Conservation (phyloP, 2,113 vertebrate species). For the Dolichallabes microphthalmus region DNA sequence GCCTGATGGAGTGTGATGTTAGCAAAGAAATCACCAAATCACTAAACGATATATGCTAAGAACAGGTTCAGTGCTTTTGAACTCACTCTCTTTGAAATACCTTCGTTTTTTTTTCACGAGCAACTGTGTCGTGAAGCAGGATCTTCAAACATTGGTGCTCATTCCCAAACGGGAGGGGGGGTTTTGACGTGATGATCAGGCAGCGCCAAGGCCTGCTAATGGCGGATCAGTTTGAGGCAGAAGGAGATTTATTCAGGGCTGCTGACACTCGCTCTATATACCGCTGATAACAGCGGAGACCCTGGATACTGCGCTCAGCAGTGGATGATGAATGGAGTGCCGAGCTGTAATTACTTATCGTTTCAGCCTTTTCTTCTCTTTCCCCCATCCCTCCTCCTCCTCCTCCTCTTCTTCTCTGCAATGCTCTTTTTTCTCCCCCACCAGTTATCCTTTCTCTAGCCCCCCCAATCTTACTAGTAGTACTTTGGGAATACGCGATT, state of each 20-base stretch:
- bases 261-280: conserved; percentile 88
- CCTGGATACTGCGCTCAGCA: conserved; percentile 81
- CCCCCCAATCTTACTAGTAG: conserved; percentile 24
- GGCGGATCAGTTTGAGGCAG: conserved; percentile 74
- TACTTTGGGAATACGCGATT: conserved; percentile 40
- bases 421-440: conserved; percentile 32
- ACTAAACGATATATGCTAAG: conserved; percentile 4
- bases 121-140: conserved; percentile 21
- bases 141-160: conserved; percentile 47
- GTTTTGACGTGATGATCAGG: conserved; percentile 75
- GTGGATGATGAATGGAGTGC: conserved; percentile 86
- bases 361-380: conserved; percentile 67
- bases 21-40: conserved; percentile 29
- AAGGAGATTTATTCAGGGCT: conserved; percentile 92
- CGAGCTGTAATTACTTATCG: conserved; percentile 87
- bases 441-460: conserved; percentile 8
- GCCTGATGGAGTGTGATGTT: neutral
- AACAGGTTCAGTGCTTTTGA: conserved; percentile 25
- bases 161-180: conserved; percentile 56
- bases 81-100: conserved; percentile 11
- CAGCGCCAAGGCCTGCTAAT: conserved; percentile 80
- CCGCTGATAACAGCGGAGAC: conserved; percentile 91
- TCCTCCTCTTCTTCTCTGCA: conserved; percentile 52
- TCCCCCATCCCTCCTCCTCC: conserved; percentile 23
- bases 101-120: neutral